Base-by-base conservation (phyloP, 2,888 invertebrate genomes). In the Drosophila fulvimacula region DNA sequence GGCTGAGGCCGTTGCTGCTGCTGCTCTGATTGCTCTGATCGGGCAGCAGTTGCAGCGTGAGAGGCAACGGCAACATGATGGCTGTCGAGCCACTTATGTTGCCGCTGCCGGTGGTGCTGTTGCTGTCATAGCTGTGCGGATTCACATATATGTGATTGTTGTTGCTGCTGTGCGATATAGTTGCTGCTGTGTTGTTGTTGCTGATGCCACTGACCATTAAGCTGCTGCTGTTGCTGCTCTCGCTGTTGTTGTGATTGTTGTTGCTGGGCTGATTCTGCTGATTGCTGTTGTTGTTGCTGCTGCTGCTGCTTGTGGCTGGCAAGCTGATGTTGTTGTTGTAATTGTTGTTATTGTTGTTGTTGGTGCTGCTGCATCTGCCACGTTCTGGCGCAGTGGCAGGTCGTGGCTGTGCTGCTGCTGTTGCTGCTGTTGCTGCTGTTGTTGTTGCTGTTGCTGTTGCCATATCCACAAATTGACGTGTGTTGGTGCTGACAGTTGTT, bases 111-210 rank as follows among this genome's bases (percentile, higher is more conserved):
- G 69, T 81, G 63, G 88, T 90, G 81, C 90, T 89, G 82, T 87
- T 90, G 79, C 90, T 90, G 71, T 92, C 92, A 64, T 91, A 92
- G 62, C 92, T 90, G 59, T 92, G 90, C 2, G 92, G 92, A 85
- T 92, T 92, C 55, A 92, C 90, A 77, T 92, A 92, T 64, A 92
- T 91, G 80, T 92, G 92, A 63, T 92, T 92, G 77, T 92, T 92
- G 83, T 91, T 91, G 49, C 32, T 51, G 51, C 21, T 48, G 27
- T 46, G 46, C 11, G 46, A 46, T 27, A 46, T 46, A 5, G 46
- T 30, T 30, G 46, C 46, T 46, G 27, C 46, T 6, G 46, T 59
- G 42, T 38, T 56, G 13, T 24, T 55, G 46, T 19, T 41, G 76
- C 58, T 80, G 73, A 73, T 76, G 71, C 68, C 79, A 74, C 42